phyloP scores from a whole-genome alignment of 2,888 invertebrate species.

The Congeria kusceri region DNA sequence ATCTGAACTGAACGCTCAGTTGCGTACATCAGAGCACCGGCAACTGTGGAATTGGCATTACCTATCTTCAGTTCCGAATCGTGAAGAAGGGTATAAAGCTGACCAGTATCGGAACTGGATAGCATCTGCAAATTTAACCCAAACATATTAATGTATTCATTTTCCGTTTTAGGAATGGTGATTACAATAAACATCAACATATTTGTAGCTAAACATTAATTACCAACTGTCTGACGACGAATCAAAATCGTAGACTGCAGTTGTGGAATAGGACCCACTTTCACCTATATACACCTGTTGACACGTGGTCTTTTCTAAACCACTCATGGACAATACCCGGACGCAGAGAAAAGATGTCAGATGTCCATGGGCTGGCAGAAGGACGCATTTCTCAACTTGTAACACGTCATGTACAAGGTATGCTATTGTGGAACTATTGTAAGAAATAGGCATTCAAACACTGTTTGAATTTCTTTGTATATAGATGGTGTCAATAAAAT shows the following conservation, averaged over 20 bases:
- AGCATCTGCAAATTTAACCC: constrained; percentile 22
- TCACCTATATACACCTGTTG: background rate
- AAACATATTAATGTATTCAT: no score
- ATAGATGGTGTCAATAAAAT: no score
- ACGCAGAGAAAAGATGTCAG: constrained; percentile 17
- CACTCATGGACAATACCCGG: constrained; percentile 9
- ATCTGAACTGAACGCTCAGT: constrained; percentile 26
- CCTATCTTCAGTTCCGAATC: constrained; percentile 45
- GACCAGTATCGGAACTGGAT: constrained; percentile 31
- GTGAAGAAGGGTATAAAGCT: constrained; percentile 11
- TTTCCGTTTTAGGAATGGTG: no score
- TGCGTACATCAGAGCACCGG: constrained; percentile 25
- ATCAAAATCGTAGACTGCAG: constrained; percentile 33
- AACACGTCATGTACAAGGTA: no score
- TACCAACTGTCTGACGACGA: constrained; percentile 1
- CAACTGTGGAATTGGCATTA: constrained; percentile 2
- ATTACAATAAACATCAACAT: no score
- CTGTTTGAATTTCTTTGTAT: no score
- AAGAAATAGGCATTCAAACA: no score
- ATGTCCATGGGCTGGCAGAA: constrained; percentile 2
- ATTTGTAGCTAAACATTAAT: no score
- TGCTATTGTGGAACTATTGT: no score
- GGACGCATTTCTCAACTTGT: constrained; percentile 5
- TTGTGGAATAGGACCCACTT: background rate
- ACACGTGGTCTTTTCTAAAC: constrained; percentile 1